Evolutionary conservation across 1,140 invertebrate genomes (phyloP), one percentile per base, ranked within the genome.

Genomic region (Nomia melanderi): DNA sequence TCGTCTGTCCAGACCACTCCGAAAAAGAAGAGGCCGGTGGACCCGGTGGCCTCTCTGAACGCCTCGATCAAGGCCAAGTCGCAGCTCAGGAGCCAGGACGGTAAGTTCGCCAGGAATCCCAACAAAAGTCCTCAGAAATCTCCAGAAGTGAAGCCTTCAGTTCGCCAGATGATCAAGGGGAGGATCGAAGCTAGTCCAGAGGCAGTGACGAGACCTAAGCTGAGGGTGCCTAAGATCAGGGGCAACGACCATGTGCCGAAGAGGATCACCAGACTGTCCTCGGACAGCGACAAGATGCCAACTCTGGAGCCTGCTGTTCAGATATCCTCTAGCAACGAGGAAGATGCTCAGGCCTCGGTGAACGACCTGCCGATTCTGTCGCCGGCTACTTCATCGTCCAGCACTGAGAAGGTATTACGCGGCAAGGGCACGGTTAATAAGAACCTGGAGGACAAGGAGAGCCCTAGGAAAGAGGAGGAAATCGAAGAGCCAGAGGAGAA

Each of bases 31-130:
- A 82, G 85, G n/a, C 25, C 77, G 0, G 71, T 83, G 1, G 83
- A 89, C 33, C 85, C 84, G 0, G 64, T 85, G 0, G 77, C 78
- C 1, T 88, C 87, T 0, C 53, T 88, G 41, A 84, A 86, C 39
- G 88, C 89, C 0, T 89, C 89, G 8, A 67, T 90, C 4, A 91
- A 91, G 36, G 88, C 86, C 0, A 86, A 84, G 56, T 74, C 74
- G 0, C 90, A 92, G 41, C 66, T 90, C 0, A 77, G 91, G 14
- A 86, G 85, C 0, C 86, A 89, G 33, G 91, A 92, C 36, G 90
- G 90, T 0, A 91, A 92, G 27, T 92, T 92, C 27, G 85, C 86
- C 3, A 81, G 86, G 11, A 87, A 87, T 70, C 79, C 81, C 0
- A 85, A 87, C 12, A 86, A 89, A 29, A 60, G 62, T 29, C 9